Evolutionary conservation across 2,888 invertebrate genomes (phyloP), one percentile per base, ranked within the genome.

Genomic region (Epiblema foenella): DNA sequence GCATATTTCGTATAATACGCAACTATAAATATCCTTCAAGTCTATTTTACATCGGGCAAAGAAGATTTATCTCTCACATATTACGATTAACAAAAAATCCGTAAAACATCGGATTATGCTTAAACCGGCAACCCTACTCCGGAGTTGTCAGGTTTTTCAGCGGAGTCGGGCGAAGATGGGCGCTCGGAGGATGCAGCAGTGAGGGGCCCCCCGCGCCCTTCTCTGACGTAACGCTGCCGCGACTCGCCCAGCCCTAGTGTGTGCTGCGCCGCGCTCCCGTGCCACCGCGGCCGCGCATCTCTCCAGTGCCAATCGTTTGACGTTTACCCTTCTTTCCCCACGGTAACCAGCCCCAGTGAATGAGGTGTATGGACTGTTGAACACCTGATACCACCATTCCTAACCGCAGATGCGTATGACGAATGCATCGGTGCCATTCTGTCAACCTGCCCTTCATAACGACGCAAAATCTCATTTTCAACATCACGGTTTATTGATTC

Each of bases 201-300:
- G 91, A 86, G 90, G 89, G 88, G 88, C 82, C 18, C 78, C 80
- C 81, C 82, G 75, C 79, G 78, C 85, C 88, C 91, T 87, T 80
- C 89, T 88, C 91, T 93, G 91, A 93, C 94, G 91, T 93, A 93
- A 93, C 90, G 88, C 85, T 89, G 88, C 89, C 89, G 90, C 86
- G 89, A 84, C 86, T 86, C 80, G 85, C 75, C 90, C 91, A 90
- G 89, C 91, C 91, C 91, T 90, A 92, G 92, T 93, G 90, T 88
- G 90, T 87, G 87, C 88, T 90, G 90, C 90, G 93, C 89, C 93
- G 90, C 89, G 91, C 87, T 88, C 85, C 86, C 84, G 87, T 83
- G 89, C 77, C 77, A 78, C 81, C 74, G 78, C 81, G 84, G 79
- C 68, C 84, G 84, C 86, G 84, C 84, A 84, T 84, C 88, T 89